Conservation (phyloP, 2,113 vertebrate genomes). For the Anolis carolinensis region DNA sequence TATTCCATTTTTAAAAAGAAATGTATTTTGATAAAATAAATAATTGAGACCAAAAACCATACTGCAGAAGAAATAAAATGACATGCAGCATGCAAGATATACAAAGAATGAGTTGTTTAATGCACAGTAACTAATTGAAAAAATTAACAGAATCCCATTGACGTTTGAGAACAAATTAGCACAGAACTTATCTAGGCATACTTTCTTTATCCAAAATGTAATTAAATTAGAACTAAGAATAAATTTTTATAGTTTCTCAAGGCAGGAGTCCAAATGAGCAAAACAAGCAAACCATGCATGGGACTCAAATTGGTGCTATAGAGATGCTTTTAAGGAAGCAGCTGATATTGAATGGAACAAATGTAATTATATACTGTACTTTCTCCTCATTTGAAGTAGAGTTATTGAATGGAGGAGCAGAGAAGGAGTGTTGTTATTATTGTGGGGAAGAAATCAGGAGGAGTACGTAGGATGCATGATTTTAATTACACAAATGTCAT, state of each 20-base stretch:
- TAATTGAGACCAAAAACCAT: not conserved
- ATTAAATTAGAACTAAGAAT: constrained; percentile 45
- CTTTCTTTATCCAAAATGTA: constrained; percentile 39
- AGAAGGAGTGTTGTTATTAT: not conserved
- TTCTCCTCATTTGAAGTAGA: not conserved
- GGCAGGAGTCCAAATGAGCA: constrained; percentile 11
- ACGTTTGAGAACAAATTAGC: constrained; percentile 19
- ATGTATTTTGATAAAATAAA: not conserved
- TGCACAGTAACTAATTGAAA: constrained; percentile 31
- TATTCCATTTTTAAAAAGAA: not conserved
- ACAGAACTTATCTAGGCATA: constrained; percentile 23
- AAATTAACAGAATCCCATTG: constrained; percentile 29
- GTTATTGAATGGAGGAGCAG: not conserved
- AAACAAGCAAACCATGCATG: not conserved
- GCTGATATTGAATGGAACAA: not conserved
- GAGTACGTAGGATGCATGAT: not conserved
- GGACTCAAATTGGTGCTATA: constrained; percentile 16
- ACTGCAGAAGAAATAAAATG: not conserved
- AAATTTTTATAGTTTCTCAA: constrained; percentile 30
- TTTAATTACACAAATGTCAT: not conserved
- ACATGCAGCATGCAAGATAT: constrained; percentile 18
- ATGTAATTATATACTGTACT: constrained; percentile 2
- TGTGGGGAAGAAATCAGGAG: not conserved
- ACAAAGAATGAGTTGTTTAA: constrained; percentile 20
- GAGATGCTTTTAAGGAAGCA: constrained; percentile 20